Base-by-base conservation (phyloP, 2,888 invertebrate species). In the Erebia palarica region DNA sequence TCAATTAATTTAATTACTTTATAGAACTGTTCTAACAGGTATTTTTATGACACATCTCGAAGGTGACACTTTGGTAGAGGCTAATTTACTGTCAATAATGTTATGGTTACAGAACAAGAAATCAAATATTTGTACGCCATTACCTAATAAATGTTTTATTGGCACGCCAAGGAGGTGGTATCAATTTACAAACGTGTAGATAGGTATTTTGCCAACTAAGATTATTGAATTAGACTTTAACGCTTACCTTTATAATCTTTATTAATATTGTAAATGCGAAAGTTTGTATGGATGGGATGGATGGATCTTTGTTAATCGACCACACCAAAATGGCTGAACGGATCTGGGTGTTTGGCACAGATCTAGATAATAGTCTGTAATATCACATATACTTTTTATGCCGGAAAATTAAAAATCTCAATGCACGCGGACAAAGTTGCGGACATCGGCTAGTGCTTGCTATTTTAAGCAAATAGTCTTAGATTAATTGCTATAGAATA, bases 121-220 rank as follows among this genome's bases (percentile, higher is more conserved):
- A 65, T 72, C 65, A 60, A 65, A 69, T 72, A 65, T 69, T 72
- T 57, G 69, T 61, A 16, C 13, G 21, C 47, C 44, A 64, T 68
- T 68, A 68, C 51, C 59, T 71, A 65, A 55, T 64, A 21, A 68
- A 58, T 60, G 47, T 57, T 69, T 69, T 66, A 69, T 57, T 57
- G 47, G 47, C 61, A 53, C 47, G 55, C 36, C 53, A 55, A 69
- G 69, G 65, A 69, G 51, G 69, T 51, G 59, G 21, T 51, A 42
- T 65, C 58, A 65, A 65, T 69, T 69, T 64, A 65, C 65, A 49
- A 63, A 49, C 47, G 14, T 18, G 47, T 18, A 36, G n/a, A n/a
- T 65, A 53, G 14, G 51, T 36, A 65, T 16, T 65, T 53, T 53
- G 36, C 53, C 16, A 65, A 53, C 16, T 53, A 2, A n/a, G 36